Conservation (phyloP, 2,888 invertebrate species). For the Actias luna region DNA sequence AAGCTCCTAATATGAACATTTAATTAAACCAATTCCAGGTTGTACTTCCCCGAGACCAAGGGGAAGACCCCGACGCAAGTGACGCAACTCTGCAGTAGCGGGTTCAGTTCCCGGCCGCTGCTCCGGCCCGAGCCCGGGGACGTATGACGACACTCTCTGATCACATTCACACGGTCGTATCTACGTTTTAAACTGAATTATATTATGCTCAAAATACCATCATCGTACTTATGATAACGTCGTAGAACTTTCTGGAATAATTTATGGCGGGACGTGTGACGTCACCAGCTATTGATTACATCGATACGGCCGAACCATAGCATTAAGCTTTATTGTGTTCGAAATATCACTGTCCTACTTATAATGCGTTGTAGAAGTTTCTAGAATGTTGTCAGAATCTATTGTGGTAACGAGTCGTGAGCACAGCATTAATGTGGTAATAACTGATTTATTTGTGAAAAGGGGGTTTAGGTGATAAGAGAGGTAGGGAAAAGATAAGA, state of each 20-base stretch:
- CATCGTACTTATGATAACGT: background rate
- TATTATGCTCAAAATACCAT: background rate
- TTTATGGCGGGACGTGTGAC: no score
- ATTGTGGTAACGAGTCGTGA: background rate
- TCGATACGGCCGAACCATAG: no score
- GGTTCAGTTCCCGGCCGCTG: constrained; percentile 79
- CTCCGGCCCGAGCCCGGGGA: constrained; percentile 13
- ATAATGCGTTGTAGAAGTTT: no score
- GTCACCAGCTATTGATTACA: no score
- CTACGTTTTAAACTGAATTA: background rate
- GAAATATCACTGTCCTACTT: no score
- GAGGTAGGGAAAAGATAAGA: no score
- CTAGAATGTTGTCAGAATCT: background rate
- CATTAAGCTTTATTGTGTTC: no score
- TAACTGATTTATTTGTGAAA: no score
- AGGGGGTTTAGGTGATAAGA: no score
- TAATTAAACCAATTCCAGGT: constrained; percentile 56
- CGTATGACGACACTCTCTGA: background rate
- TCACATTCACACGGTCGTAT: background rate
- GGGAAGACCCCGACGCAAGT: constrained; percentile 86
- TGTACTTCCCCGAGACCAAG: constrained; percentile 89
- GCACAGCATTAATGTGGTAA: background rate
- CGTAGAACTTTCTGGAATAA: background rate
- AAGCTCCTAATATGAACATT: no score
- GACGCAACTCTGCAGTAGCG: constrained; percentile 82